phyloP scores from a whole-genome alignment of 2,888 invertebrate species.

The Orthosia cruda region DNA sequence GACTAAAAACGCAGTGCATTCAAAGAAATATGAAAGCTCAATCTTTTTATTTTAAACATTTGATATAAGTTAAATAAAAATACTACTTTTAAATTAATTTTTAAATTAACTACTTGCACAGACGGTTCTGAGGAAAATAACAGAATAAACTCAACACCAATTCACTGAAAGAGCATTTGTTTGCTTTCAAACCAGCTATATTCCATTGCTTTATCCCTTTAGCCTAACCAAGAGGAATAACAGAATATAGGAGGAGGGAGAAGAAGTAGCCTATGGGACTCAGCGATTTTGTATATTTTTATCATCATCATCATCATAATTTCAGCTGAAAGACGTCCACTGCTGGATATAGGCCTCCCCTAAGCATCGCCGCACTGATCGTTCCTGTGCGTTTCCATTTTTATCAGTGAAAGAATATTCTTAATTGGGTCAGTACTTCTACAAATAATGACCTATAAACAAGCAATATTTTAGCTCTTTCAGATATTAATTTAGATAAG shows the following conservation, averaged over 20 bases:
- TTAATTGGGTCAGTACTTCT: no score
- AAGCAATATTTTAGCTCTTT: neutral
- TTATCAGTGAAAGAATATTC: no score
- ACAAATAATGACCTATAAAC: neutral
- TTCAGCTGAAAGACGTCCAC: no score
- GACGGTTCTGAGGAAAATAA: neutral
- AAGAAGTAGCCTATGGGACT: neutral
- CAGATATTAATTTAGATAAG: neutral
- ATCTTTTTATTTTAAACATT: neutral
- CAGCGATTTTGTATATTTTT: no score
- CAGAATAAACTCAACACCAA: conserved; percentile 1
- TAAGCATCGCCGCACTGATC: no score
- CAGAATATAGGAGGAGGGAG: no score
- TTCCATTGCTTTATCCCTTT: neutral
- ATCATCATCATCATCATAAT: no score
- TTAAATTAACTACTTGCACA: neutral
- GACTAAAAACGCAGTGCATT: neutral
- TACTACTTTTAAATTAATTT: neutral
- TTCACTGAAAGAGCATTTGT: conserved; percentile 13
- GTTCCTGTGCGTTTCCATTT: no score
- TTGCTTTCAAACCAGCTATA: neutral
- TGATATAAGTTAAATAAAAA: neutral
- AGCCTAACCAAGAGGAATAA: neutral
- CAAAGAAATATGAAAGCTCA: neutral
- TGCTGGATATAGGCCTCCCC: no score